Conservation (phyloP, 2,888 invertebrate genomes). For the Unio pictorum region DNA sequence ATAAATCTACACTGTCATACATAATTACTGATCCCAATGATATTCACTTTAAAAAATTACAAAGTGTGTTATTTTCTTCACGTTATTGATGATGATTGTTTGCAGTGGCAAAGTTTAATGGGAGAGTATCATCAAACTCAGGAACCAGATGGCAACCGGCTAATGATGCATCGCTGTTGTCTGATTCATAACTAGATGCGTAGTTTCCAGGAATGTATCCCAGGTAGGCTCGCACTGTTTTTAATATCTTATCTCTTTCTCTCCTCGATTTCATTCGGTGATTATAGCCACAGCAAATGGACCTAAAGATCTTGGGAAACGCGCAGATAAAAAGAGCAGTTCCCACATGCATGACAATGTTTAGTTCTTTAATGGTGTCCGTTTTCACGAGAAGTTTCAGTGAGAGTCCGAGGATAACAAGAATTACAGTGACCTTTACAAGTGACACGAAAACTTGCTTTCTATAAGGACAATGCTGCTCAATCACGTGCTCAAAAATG, state of each 20-base stretch:
- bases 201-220: background rate
- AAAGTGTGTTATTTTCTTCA: no score
- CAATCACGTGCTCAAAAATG: slow-evolving; percentile 8
- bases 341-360: slow-evolving; percentile 31
- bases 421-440: slow-evolving; percentile 11
- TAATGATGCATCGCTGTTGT: no score
- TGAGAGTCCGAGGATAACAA: slow-evolving; percentile 26
- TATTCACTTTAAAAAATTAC: no score
- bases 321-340: slow-evolving; percentile 38
- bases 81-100: no score
- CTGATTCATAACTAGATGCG: no score
- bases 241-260: background rate
- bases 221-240: background rate
- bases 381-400: slow-evolving; percentile 28
- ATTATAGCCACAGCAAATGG: slow-evolving; percentile 10
- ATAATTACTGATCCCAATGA: no score
- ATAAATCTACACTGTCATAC: no score
- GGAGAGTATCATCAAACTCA: no score
- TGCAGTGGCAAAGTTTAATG: no score
- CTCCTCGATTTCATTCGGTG: slow-evolving; percentile 5
- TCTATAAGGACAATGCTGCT: slow-evolving; percentile 8
- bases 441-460: slow-evolving; percentile 10
- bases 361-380: slow-evolving; percentile 27
- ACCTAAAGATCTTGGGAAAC: slow-evolving; percentile 30
- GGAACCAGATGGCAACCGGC: background rate